Evolutionary conservation across 2,888 invertebrate species (phyloP).

Genomic region (Agrotis puta): DNA sequence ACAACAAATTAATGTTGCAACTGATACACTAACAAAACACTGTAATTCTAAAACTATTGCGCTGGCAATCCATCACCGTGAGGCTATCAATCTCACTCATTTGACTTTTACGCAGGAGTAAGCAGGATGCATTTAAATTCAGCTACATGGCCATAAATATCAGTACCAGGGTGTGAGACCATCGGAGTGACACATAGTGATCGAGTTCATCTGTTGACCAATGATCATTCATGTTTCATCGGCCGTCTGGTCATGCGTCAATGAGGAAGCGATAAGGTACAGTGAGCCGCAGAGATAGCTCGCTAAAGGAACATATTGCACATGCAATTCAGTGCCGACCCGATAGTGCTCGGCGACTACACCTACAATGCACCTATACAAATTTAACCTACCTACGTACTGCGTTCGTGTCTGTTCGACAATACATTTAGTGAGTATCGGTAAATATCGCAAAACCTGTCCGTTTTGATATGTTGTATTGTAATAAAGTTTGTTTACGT

Average conservation of each 20-base stretch:
- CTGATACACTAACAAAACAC: constrained; percentile 5
- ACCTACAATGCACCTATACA: constrained; percentile 18
- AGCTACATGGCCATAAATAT: constrained; percentile 46
- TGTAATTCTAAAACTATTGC: constrained; percentile 42
- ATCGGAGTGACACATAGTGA: constrained; percentile 40
- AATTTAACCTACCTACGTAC: constrained; percentile 17
- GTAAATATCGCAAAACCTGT: constrained; percentile 4
- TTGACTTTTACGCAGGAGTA: constrained; percentile 55
- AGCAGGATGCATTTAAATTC: constrained; percentile 35
- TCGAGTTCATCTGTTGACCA: constrained; percentile 62
- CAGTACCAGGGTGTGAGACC: constrained; percentile 24
- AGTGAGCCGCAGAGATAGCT: constrained; percentile 58
- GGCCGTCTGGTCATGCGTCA: constrained; percentile 73
- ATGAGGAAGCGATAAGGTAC: constrained; percentile 75
- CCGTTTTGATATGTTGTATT: constrained; percentile 19
- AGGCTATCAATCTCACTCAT: constrained; percentile 43
- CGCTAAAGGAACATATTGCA: constrained; percentile 50
- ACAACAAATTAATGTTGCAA: constrained; percentile 24
- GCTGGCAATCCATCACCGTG: constrained; percentile 37
- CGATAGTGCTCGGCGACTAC: constrained; percentile 25
- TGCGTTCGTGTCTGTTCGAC: constrained; percentile 19
- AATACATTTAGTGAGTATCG: constrained; percentile 1
- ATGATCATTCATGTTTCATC: constrained; percentile 74
- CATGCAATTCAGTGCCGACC: constrained; percentile 40
- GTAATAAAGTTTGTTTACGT: constrained; percentile 15